Conservation (phyloP, 2,113 vertebrate genomes). For the Hyla sarda region DNA sequence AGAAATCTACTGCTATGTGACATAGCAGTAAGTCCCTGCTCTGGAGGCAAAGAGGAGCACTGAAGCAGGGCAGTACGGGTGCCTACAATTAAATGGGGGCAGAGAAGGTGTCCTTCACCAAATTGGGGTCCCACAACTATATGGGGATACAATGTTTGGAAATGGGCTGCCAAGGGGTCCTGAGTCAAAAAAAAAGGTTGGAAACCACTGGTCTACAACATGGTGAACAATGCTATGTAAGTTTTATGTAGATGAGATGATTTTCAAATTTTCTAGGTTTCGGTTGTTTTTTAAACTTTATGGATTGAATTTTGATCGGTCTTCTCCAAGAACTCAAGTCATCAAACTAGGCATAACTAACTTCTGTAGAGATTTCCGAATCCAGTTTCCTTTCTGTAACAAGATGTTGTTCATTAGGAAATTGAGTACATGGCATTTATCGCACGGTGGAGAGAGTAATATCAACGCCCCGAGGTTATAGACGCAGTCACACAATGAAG, state of each 20-base stretch:
- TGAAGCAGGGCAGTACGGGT: too few species aligned
- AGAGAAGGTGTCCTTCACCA: too few species aligned
- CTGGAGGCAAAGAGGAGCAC: too few species aligned
- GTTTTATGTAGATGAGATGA: not conserved
- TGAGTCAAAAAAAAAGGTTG: too few species aligned
- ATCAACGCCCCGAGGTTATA: conserved; percentile 10
- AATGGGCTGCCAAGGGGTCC: too few species aligned
- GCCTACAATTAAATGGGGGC: too few species aligned
- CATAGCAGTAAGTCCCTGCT: too few species aligned
- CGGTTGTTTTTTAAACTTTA: not conserved
- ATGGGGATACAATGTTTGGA: too few species aligned
- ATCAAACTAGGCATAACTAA: not conserved
- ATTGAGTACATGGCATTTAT: conserved; percentile 43
- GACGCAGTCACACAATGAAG: conserved; percentile 32
- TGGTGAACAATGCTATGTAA: not conserved
- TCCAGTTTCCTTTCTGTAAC: conserved; percentile 3
- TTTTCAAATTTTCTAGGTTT: not conserved
- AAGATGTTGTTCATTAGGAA: conserved; percentile 38
- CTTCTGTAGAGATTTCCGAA: not conserved
- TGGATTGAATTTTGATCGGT: not conserved
- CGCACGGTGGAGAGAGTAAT: not conserved
- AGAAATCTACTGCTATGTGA: too few species aligned
- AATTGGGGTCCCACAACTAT: too few species aligned
- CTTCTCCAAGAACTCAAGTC: not conserved
- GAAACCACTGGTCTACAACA: too few species aligned